Conservation (phyloP, 1,140 invertebrate genomes). For the Trachelipus rathkii region DNA sequence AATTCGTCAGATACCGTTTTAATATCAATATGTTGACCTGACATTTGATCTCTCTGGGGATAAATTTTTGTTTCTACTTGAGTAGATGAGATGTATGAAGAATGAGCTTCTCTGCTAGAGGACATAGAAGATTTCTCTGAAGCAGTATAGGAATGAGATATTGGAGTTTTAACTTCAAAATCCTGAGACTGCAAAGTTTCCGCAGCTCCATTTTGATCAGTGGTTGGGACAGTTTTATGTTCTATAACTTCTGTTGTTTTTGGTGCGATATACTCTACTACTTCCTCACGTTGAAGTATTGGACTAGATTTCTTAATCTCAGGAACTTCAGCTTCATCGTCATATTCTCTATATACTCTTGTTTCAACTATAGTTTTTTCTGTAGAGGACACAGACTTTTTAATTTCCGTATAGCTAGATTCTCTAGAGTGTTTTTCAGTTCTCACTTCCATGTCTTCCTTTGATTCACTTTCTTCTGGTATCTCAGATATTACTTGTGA, state of each 20-base stretch:
- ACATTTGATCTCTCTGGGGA: not conserved
- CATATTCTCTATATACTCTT: constrained; percentile 26
- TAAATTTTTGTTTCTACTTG: constrained; percentile 7
- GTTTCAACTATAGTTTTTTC: constrained; percentile 34
- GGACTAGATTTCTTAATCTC: constrained; percentile 1
- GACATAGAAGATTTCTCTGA: not conserved
- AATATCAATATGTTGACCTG: not conserved
- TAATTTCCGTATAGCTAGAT: constrained; percentile 30
- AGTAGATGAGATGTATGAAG: not conserved
- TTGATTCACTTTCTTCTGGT: not conserved
- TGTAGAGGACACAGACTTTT: constrained; percentile 30
- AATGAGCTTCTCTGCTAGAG: not conserved
- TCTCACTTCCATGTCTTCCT: constrained; percentile 22
- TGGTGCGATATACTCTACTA: constrained; percentile 32
- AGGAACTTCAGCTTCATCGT: not conserved
- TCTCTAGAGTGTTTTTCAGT: constrained; percentile 29
- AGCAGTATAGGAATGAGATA: not conserved
- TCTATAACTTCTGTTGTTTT: constrained; percentile 32
- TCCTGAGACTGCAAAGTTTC: constrained; percentile 2
- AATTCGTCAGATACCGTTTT: not conserved
- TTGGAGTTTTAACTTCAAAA: not conserved
- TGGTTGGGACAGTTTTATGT: constrained; percentile 16
- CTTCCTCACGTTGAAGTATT: not conserved
- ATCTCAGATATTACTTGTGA: constrained; percentile 20
- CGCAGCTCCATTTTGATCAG: not conserved